Conservation (phyloP, 1,140 invertebrate genomes). For the Planococcus citri region DNA sequence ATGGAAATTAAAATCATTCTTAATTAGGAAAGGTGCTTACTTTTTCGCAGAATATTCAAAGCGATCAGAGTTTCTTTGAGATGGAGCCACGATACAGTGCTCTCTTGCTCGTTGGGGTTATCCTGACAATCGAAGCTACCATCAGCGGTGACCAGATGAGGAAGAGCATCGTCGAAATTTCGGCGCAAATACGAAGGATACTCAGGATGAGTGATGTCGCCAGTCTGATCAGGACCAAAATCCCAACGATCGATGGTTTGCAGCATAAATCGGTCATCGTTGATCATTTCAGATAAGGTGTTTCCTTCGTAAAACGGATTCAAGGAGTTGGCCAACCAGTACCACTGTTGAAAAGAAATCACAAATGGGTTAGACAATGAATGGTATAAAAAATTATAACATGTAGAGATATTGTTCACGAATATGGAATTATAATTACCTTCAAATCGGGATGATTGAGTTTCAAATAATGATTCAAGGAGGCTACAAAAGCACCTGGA, state of each 20-base stretch:
- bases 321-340: slow-evolving; percentile 72
- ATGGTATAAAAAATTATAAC: not conserved
- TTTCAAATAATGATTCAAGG: slow-evolving; percentile 74
- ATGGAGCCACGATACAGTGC: slow-evolving; percentile 57
- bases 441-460: slow-evolving; percentile 38
- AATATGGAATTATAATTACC: not conserved
- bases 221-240: slow-evolving; percentile 73
- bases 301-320: slow-evolving; percentile 90
- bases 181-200: slow-evolving; percentile 11
- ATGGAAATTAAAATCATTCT: slow-evolving; percentile 22
- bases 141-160: slow-evolving; percentile 73
- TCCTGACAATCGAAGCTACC: slow-evolving; percentile 79
- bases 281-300: slow-evolving; percentile 53
- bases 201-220: slow-evolving; percentile 52
- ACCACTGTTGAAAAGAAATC: slow-evolving; percentile 40
- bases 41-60: slow-evolving; percentile 50
- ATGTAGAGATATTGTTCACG: not conserved
- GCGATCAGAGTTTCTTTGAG: slow-evolving; percentile 70
- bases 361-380: slow-evolving; percentile 36
- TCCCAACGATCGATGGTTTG: slow-evolving; percentile 66
- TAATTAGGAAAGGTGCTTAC: no score
- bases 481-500: slow-evolving; percentile 81
- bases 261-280: slow-evolving; percentile 73
- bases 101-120: slow-evolving; percentile 75
- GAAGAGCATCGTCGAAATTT: slow-evolving; percentile 29